phyloP scores from a whole-genome alignment of 2,888 invertebrate genomes.

The Eumacrocentrus americanus region DNA sequence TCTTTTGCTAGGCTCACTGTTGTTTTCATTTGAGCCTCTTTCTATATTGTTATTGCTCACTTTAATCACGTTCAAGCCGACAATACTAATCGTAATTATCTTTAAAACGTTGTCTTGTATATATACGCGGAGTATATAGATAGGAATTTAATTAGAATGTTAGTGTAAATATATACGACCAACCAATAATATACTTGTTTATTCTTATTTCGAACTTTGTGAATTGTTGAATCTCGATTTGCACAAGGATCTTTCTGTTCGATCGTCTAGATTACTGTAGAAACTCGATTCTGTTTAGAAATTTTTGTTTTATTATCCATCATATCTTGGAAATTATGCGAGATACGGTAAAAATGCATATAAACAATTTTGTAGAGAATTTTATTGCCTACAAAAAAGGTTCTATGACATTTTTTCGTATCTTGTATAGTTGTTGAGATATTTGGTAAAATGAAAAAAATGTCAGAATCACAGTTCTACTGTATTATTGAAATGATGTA shows the following conservation, averaged over 20 bases:
- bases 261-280: too few relatives aligned
- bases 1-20: not conserved
- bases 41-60: slow-evolving; percentile 15
- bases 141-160: too few relatives aligned
- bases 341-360: too few relatives aligned
- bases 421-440: too few relatives aligned
- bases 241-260: not conserved
- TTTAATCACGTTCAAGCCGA: slow-evolving; percentile 25
- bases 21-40: not conserved
- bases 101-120: slow-evolving; percentile 18
- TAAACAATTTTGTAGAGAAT: too few relatives aligned
- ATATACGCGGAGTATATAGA: too few relatives aligned
- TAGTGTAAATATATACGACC: slow-evolving; percentile 32
- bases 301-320: too few relatives aligned
- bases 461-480: not conserved
- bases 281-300: too few relatives aligned
- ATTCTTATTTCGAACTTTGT: not conserved
- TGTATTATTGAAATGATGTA: not conserved
- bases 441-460: too few relatives aligned
- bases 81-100: slow-evolving; percentile 21
- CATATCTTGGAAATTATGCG: too few relatives aligned
- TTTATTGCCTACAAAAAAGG: too few relatives aligned
- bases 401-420: too few relatives aligned
- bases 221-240: not conserved
- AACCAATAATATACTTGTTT: not conserved